A percentile compares a stretch with the other conserved stretches of the same genome.
Conservation (phyloP, 2,888 invertebrate genomes). For the Calliopum simillimum region DNA sequence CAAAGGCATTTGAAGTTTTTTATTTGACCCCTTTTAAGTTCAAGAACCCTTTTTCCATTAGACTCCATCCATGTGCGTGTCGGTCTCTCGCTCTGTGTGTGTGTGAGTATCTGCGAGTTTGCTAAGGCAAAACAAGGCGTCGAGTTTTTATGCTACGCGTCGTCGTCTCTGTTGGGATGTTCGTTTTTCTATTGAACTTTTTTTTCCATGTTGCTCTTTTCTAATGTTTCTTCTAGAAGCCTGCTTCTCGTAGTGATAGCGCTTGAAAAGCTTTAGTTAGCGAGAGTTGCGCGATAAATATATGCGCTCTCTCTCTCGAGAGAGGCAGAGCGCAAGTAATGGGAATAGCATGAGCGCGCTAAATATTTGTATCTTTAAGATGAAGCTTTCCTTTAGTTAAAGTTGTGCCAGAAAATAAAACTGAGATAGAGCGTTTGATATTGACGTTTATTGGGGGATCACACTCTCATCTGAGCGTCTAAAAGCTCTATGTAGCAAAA, state of each 20-base stretch:
- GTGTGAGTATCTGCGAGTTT: constrained; percentile 14
- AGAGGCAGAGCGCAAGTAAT: neutral
- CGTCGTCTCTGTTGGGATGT: neutral
- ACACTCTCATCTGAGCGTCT: neutral
- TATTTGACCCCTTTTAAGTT: constrained; percentile 65
- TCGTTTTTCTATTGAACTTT: neutral
- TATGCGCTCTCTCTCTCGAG: neutral
- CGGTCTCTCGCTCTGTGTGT: constrained; percentile 23
- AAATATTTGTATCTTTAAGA: neutral
- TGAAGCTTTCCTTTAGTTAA: too few species aligned
- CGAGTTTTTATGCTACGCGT: neutral
- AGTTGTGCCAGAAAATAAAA: constrained; percentile 1
- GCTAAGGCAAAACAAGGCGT: constrained; percentile 29
- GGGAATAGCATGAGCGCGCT: neutral
- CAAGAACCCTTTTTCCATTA: constrained; percentile 62
- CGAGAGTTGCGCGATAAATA: neutral
- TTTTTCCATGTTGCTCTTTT: constrained; percentile 11
- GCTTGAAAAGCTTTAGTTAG: neutral
- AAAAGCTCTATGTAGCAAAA: neutral
- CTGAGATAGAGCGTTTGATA: neutral
- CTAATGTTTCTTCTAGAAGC: constrained; percentile 12
- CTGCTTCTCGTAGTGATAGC: constrained; percentile 7
- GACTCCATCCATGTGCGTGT: constrained; percentile 7
- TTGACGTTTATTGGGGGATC: neutral
- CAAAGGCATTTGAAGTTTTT: constrained; percentile 30